Conservation (phyloP, 2,888 invertebrate genomes). For the Mycalesis mineus region DNA sequence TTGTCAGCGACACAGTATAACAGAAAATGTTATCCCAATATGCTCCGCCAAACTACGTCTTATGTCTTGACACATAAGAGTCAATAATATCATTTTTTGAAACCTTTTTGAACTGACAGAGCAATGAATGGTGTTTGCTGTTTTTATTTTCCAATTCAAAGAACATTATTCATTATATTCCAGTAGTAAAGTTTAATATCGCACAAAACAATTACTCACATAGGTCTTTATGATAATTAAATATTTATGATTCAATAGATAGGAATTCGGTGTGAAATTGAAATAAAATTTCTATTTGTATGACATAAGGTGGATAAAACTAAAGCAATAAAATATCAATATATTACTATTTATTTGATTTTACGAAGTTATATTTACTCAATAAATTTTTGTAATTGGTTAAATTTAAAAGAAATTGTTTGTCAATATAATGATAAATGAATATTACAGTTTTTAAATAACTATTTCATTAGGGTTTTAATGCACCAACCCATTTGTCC, state of each 20-base stretch:
- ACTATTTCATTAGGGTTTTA: slow-evolving; percentile 20
- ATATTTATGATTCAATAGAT: slow-evolving; percentile 55
- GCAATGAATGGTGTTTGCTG: slow-evolving; percentile 57
- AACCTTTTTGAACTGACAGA: slow-evolving; percentile 55
- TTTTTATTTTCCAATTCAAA: slow-evolving; percentile 34
- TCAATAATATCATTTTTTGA: slow-evolving; percentile 56
- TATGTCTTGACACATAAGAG: slow-evolving; percentile 51
- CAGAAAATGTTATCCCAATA: slow-evolving; percentile 48
- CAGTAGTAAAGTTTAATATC: slow-evolving; percentile 32
- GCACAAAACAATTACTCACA: slow-evolving; percentile 8
- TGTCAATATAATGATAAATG: slow-evolving; percentile 7
- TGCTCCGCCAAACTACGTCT: slow-evolving; percentile 62
- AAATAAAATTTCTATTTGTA: slow-evolving; percentile 59
- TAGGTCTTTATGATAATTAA: slow-evolving; percentile 36
- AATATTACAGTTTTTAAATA: neutral
- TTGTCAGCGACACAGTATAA: slow-evolving; percentile 75
- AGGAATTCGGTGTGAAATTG: slow-evolving; percentile 74
- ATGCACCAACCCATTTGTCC: no score
- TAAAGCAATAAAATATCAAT: slow-evolving; percentile 33
- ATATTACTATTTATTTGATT: slow-evolving; percentile 57
- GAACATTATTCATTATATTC: slow-evolving; percentile 31
- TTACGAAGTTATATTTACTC: slow-evolving; percentile 48
- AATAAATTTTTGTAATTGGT: slow-evolving; percentile 38
- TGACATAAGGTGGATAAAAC: slow-evolving; percentile 43
- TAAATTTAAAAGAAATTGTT: slow-evolving; percentile 44